Evolutionary conservation across 2,888 invertebrate genomes (phyloP), one percentile per base, ranked within the genome.

Genomic region (Minunthozetes semirufus): DNA sequence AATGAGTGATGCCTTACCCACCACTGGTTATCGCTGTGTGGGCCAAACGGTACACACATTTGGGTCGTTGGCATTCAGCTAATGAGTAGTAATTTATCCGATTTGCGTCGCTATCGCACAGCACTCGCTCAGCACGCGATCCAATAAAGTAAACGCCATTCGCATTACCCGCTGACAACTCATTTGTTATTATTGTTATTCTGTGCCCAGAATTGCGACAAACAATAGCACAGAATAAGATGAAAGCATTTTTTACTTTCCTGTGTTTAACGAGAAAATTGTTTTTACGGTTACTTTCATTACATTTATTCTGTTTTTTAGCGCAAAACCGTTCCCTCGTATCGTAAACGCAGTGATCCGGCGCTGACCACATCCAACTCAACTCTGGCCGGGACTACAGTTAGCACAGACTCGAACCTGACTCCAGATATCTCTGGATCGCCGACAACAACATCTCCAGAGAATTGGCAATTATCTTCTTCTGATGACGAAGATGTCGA

Each of bases 321-420:
- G 63, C 63, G 63, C 29, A 66, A 66, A 76, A 59, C 46, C n/a
- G 88, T 88, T 82, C 87, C 89, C 61, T 78, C 80, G 59, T 79
- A 79, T 80, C 86, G 90, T 81, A 91, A 91, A 85, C 89, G 89
- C 80, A 90, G 90, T 81, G 91, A 91, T 85, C 91, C 91, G 68
- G 72, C 76, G 48, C 48, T 76, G n/a, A 42, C 73, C 22, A 68
- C 73, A 38, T 42, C 63, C 15, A 59, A 50, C 50, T 38, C 59
- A 46, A 74, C 27, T 59, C 70, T 70, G 33, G 70, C 74, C 25
- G 48, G 25, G 9, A 63, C 61, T 68, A 33, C 22, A 42, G 50
- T 33, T 9, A 66, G 27, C 4, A 33, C 19, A n/a, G 73, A 63
- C 27, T 42, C 66, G 46, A 73, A 29, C 63, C n/a, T 29, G 13